Base-by-base conservation (phyloP, 2,888 invertebrate species). In the Philonicus albiceps region DNA sequence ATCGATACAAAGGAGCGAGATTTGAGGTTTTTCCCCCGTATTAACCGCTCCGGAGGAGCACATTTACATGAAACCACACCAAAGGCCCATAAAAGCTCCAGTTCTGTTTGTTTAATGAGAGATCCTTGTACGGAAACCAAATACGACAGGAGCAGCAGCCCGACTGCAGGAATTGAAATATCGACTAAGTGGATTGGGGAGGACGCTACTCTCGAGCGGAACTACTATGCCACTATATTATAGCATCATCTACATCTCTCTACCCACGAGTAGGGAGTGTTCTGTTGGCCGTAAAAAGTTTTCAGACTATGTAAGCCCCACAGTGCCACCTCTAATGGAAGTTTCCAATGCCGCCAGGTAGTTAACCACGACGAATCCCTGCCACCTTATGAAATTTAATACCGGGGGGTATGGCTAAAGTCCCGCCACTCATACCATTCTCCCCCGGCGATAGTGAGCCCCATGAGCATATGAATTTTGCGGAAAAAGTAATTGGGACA, bases 1-100 rank as follows among this genome's bases (percentile, higher is more conserved):
- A 85, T 85, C 85, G 73, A 85, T 85, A 85, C 74, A 83, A 83
- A 85, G 85, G 85, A 85, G 85, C 85, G 74, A 72, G 85, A 73
- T 85, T 85, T 73, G 43, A 37, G 73, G 40, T 85, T 85, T 73
- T 85, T 40, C 43, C 43, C n/a, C 30, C 5, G 74, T 85, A 73
- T 85, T 85, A 72, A 85, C 85, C 85, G 43, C 85, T 73, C 43
- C 31, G 34, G 43, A 73, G 43, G 37, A 85, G 22, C 49, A 72
- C 72, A 85, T 85, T 72, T 85, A 73, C 85, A 73, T 85, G 43
- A 85, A 85, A 85, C 49, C 85, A 49, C 72, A 85, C 49, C 73
- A 85, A 85, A 73, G 74, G 73, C 43, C 16, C 72, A 37, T 73
- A 72, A 73, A 73, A 85, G 74, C 85, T 85, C 73, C 53, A 19